These are phyloP conservation scores for Acleris emargana DNA, from an alignment of 2,888 invertebrate genomes.

Conservation along the genomic window DNA sequence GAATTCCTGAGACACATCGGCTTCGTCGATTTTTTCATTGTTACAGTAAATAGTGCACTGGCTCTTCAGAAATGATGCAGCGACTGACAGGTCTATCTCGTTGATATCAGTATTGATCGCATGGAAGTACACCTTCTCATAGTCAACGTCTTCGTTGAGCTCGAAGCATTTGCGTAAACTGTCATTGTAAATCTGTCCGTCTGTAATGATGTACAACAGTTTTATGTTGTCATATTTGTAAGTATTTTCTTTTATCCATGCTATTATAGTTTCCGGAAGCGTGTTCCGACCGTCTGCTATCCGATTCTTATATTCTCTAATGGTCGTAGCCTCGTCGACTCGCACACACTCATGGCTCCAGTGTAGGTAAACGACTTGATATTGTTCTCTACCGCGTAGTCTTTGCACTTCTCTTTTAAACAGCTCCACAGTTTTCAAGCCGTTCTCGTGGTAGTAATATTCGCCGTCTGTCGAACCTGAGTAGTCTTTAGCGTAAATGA, in stretches of 20 bases:
- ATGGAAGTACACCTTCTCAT: slow-evolving; percentile 45
- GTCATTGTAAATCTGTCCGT: slow-evolving; percentile 41
- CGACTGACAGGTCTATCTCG: slow-evolving; percentile 47
- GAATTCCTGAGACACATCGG: slow-evolving; percentile 46
- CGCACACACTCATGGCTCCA: slow-evolving; percentile 44
- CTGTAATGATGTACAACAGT: slow-evolving; percentile 49
- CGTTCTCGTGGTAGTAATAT: slow-evolving; percentile 44
- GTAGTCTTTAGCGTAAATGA: slow-evolving; percentile 27
- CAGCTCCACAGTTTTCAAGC: slow-evolving; percentile 43
- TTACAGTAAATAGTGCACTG: slow-evolving; percentile 49
- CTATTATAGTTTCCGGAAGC: slow-evolving; percentile 40
- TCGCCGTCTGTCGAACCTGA: slow-evolving; percentile 39
- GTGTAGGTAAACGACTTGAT: slow-evolving; percentile 25
- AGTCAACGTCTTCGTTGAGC: slow-evolving; percentile 37
- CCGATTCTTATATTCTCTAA: slow-evolving; percentile 30
- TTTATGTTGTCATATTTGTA: slow-evolving; percentile 35
- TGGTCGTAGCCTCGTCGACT: slow-evolving; percentile 43
- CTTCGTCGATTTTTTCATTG: slow-evolving; percentile 42
- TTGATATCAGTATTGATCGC: slow-evolving; percentile 40
- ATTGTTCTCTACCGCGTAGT: slow-evolving; percentile 40
- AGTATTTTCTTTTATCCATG: slow-evolving; percentile 38
- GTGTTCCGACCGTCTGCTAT: slow-evolving; percentile 28
- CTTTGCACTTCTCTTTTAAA: slow-evolving; percentile 45
- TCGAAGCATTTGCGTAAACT: slow-evolving; percentile 39
- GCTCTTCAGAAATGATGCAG: slow-evolving; percentile 45